These are phyloP conservation scores for Siniperca chuatsi DNA, from an alignment of 2,113 vertebrate genomes.

Conservation along the genomic window DNA sequence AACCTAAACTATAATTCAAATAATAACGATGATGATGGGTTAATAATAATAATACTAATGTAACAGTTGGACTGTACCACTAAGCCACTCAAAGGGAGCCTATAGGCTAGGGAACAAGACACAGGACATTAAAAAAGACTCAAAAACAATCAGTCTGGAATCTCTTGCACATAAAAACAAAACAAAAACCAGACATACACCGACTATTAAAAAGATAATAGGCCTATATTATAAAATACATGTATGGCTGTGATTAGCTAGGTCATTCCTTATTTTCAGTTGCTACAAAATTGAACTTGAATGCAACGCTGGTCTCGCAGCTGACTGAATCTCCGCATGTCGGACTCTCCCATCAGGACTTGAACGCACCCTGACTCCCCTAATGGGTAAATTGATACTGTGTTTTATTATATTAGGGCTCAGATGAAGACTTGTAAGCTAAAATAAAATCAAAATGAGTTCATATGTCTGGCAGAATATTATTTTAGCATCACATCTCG, in stretches of 20 bases:
- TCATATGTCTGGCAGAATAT: background rate
- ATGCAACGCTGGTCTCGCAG: background rate
- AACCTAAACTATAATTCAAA: too few relatives aligned
- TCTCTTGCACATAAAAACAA: background rate
- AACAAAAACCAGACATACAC: too few relatives aligned
- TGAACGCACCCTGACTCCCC: constrained; percentile 9
- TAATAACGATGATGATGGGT: too few relatives aligned
- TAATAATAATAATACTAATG: too few relatives aligned
- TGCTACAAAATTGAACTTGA: background rate
- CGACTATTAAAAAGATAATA: background rate
- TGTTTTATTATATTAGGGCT: background rate
- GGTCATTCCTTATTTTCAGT: accelerated
- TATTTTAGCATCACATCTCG: background rate
- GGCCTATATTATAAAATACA: background rate
- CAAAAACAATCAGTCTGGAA: background rate
- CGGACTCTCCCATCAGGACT: background rate
- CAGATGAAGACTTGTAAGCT: too few relatives aligned
- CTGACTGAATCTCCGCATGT: background rate
- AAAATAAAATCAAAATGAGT: too few relatives aligned
- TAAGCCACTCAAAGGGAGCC: too few relatives aligned
- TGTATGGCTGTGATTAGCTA: background rate
- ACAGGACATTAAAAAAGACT: too few relatives aligned
- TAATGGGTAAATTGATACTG: too few relatives aligned
- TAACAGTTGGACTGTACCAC: too few relatives aligned
- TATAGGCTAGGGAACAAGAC: too few relatives aligned